Percentiles rank a stretch among this genome's conserved stretches.
phyloP scores from a whole-genome alignment of 1,140 invertebrate species.

The Oryctes rhinoceros region DNA sequence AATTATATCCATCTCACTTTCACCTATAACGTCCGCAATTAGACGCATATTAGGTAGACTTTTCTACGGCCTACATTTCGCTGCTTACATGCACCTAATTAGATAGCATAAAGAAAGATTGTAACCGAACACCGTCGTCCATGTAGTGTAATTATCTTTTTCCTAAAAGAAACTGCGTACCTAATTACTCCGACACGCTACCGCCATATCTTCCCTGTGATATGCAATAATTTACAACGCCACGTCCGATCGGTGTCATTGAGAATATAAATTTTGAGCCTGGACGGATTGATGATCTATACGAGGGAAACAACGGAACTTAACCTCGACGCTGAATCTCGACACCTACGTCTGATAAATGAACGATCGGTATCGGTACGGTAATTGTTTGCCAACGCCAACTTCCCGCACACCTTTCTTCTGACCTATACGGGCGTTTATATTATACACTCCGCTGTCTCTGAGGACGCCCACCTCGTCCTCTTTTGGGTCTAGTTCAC shows the following conservation, averaged over 20 bases:
- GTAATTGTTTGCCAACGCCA: conserved; percentile 28
- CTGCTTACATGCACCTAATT: conserved; percentile 16
- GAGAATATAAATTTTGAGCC: not conserved
- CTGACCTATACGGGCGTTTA: conserved; percentile 10
- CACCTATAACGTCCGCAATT: conserved; percentile 1
- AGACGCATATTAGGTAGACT: conserved; percentile 10
- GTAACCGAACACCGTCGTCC: conserved; percentile 15
- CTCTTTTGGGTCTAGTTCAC: not conserved
- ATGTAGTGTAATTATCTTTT: conserved; percentile 9
- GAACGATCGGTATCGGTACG: conserved; percentile 24
- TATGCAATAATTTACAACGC: not conserved
- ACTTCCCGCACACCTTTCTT: conserved; percentile 15
- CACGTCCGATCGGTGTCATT: not conserved
- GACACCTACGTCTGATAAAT: conserved; percentile 26
- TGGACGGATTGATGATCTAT: not conserved
- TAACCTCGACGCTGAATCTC: conserved; percentile 23
- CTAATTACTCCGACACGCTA: conserved; percentile 21
- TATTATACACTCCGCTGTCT: not conserved
- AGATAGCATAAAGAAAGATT: conserved; percentile 15
- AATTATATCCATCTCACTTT: conserved; percentile 24
- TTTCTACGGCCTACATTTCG: conserved; percentile 35
- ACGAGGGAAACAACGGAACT: conserved; percentile 25
- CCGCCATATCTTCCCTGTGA: not conserved
- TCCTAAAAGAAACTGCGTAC: conserved; percentile 7
- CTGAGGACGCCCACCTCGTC: conserved; percentile 4